phyloP scores from a whole-genome alignment of 2,888 invertebrate genomes.

The Amiota communis region DNA sequence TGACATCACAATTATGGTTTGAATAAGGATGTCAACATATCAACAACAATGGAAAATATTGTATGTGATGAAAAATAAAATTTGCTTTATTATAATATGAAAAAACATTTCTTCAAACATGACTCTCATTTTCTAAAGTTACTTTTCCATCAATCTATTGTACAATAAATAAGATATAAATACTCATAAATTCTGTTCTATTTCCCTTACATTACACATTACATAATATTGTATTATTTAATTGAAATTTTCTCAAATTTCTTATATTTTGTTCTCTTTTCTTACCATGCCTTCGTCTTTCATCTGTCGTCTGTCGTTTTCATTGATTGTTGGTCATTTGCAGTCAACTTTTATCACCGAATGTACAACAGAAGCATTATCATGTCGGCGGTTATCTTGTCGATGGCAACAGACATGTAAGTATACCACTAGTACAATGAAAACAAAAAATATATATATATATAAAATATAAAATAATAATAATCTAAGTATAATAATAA shows the following conservation, averaged over 20 bases:
- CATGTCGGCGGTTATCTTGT: constrained; percentile 85
- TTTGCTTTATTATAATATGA: too few species aligned
- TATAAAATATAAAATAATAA: constrained; percentile 16
- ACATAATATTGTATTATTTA: not conserved
- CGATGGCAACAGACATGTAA: constrained; percentile 73
- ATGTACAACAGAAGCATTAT: constrained; percentile 92
- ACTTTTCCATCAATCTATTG: too few species aligned
- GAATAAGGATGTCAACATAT: too few species aligned
- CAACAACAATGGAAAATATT: too few species aligned
- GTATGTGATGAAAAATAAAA: too few species aligned
- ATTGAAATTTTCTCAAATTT: not conserved
- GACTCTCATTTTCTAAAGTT: too few species aligned
- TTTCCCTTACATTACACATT: too few species aligned
- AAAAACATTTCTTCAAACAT: too few species aligned
- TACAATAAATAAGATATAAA: too few species aligned
- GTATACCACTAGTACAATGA: constrained; percentile 44
- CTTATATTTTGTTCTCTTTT: not conserved
- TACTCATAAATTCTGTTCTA: too few species aligned
- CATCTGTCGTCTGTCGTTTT: not conserved
- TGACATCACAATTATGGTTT: too few species aligned
- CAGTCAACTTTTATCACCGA: constrained; percentile 95
- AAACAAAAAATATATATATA: not conserved
- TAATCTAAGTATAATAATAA: not conserved
- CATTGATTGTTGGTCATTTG: not conserved
- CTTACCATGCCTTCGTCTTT: not conserved